Evolutionary conservation across 1,140 invertebrate genomes (phyloP).

Genomic region (Drosophila tani): DNA sequence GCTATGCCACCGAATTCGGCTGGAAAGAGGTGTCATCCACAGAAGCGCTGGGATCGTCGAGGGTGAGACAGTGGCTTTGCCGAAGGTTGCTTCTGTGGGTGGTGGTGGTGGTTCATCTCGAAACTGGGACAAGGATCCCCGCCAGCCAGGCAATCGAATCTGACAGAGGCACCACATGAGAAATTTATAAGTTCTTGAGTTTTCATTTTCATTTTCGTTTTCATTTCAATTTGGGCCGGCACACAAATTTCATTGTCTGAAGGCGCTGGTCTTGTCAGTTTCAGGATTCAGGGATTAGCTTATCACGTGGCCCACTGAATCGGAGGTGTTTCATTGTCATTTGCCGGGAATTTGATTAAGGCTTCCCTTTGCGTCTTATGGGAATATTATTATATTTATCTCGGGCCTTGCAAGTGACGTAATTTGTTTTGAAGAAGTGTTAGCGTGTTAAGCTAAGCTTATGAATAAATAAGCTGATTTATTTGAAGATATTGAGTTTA

Average conservation of each 20-base stretch:
- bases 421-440: slow-evolving; percentile 20
- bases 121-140: slow-evolving; percentile 42
- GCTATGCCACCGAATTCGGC: slow-evolving; percentile 6
- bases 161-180: slow-evolving; percentile 46
- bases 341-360: slow-evolving; percentile 18
- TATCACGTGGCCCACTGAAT: slow-evolving; percentile 61
- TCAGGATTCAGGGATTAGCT: slow-evolving; percentile 67
- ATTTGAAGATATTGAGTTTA: background rate
- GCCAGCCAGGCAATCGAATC: slow-evolving; percentile 36
- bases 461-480: slow-evolving; percentile 20
- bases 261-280: slow-evolving; percentile 65
- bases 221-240: slow-evolving; percentile 60
- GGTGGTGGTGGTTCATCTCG: slow-evolving; percentile 22
- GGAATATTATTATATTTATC: slow-evolving; percentile 17
- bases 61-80: slow-evolving; percentile 25
- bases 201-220: slow-evolving; percentile 66
- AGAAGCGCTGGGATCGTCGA: slow-evolving; percentile 39
- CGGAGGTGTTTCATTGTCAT: slow-evolving; percentile 39
- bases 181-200: slow-evolving; percentile 75
- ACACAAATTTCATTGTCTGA: slow-evolving; percentile 74
- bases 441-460: background rate
- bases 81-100: slow-evolving; percentile 17
- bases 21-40: slow-evolving; percentile 64
- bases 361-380: background rate
- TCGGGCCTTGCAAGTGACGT: slow-evolving; percentile 9